Evolutionary conservation across 2,888 invertebrate species (phyloP).

Genomic region (Tupiocoris notatus): DNA sequence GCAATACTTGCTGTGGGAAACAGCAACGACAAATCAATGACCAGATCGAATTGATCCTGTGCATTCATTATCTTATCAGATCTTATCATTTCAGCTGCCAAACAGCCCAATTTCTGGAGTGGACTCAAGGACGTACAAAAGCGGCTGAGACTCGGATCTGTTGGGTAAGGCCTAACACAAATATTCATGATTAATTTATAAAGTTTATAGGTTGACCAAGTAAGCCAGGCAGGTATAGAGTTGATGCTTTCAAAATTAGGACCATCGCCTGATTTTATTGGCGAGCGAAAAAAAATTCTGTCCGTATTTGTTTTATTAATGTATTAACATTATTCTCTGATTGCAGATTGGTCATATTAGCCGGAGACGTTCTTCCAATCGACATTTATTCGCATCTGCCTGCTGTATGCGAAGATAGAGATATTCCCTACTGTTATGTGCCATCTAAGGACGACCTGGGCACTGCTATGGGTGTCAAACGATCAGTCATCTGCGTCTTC

Average conservation of each 20-base stretch:
- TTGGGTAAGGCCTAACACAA: too few relatives aligned
- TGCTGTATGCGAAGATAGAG: slow-evolving; percentile 89
- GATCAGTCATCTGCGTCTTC: slow-evolving; percentile 84
- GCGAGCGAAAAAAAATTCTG: too few relatives aligned
- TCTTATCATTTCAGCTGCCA: slow-evolving; percentile 61
- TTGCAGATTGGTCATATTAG: slow-evolving; percentile 82
- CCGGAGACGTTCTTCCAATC: slow-evolving; percentile 93
- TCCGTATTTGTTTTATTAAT: background rate
- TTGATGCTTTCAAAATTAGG: too few relatives aligned
- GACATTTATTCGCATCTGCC: slow-evolving; percentile 98
- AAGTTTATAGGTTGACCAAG: too few relatives aligned
- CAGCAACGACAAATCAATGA: too few relatives aligned
- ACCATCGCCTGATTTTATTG: too few relatives aligned
- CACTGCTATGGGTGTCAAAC: slow-evolving; percentile 82
- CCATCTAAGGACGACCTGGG: slow-evolving; percentile 90
- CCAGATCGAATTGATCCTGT: background rate
- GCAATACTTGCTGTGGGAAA: too few relatives aligned
- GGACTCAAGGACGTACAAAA: slow-evolving; percentile 94
- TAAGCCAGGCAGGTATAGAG: too few relatives aligned
- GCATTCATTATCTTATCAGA: background rate
- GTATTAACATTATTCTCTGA: slow-evolving; percentile 47
- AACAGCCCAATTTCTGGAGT: slow-evolving; percentile 78
- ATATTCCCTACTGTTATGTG: slow-evolving; percentile 86
- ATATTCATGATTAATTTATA: too few relatives aligned
- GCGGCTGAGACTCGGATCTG: slow-evolving; percentile 85